phyloP scores from a whole-genome alignment of 2,797 vertebrate species.

The Mormyrus proboscirostris region DNA sequence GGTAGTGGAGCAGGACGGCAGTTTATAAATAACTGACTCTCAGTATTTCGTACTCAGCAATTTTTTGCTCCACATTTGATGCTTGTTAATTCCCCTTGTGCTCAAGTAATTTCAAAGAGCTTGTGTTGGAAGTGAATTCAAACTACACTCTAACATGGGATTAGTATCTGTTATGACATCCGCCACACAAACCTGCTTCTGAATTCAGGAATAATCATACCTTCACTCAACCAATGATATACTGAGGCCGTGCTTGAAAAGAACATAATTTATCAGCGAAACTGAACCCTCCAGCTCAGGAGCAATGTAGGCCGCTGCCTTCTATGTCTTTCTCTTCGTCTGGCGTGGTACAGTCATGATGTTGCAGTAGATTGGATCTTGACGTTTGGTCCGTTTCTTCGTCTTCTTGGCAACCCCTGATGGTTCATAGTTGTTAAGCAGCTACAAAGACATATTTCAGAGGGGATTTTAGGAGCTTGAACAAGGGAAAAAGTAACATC shows the following conservation, averaged over 20 bases:
- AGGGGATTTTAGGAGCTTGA: neutral
- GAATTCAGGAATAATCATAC: neutral
- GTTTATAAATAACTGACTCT: neutral
- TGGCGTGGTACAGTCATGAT: constrained; percentile 33
- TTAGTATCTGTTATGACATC: constrained; percentile 1
- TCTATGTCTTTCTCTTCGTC: constrained; percentile 32
- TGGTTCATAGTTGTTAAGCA: constrained; percentile 57
- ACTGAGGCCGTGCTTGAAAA: neutral
- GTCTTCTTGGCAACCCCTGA: constrained; percentile 39
- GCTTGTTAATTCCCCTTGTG: neutral
- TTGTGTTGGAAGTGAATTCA: neutral
- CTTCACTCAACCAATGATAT: neutral
- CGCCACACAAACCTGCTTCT: neutral
- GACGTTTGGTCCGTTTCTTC: constrained; percentile 41
- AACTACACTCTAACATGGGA: neutral
- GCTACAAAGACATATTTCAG: constrained; percentile 30
- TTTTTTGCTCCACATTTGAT: neutral
- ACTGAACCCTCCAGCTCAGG: neutral
- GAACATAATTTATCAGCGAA: neutral
- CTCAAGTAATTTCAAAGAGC: neutral
- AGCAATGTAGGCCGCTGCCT: neutral
- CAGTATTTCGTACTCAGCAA: neutral
- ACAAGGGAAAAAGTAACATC: neutral
- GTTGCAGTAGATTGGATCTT: constrained; percentile 59
- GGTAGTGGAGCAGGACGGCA: neutral